Evolutionary conservation across 2,888 invertebrate species (phyloP).

Genomic region (Idaea straminata): DNA sequence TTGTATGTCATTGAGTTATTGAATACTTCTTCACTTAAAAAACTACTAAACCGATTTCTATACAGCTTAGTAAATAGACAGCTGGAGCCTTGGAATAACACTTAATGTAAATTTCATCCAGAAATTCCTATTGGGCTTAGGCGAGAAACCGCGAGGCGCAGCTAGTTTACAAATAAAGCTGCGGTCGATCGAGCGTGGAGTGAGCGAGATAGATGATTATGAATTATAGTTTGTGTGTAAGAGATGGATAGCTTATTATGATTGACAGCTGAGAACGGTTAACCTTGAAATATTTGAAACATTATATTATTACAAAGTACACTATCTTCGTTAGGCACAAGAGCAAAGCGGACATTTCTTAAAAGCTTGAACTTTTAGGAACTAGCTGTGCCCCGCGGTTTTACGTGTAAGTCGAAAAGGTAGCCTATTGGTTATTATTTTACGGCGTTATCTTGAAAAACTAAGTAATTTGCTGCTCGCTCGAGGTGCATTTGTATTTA

Average conservation of each 20-base stretch:
- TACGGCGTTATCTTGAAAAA: too few relatives aligned
- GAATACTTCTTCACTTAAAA: background rate
- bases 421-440: too few relatives aligned
- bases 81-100: background rate
- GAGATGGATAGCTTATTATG: constrained; percentile 77
- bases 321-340: constrained; percentile 69
- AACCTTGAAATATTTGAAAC: constrained; percentile 81
- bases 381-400: background rate
- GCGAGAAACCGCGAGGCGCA: background rate
- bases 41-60: background rate
- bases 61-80: background rate
- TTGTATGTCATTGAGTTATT: background rate
- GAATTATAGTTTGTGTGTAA: constrained; percentile 54
- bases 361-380: background rate
- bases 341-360: constrained; percentile 59
- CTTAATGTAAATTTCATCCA: background rate
- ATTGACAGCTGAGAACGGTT: constrained; percentile 81
- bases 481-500: too few relatives aligned
- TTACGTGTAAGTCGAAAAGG: background rate
- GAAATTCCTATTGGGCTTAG: background rate
- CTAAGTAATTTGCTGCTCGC: too few relatives aligned
- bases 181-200: constrained; percentile 68
- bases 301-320: constrained; percentile 81
- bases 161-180: constrained; percentile 71
- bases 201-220: constrained; percentile 52